A percentile compares a stretch with the other conserved stretches of the same genome.
These are phyloP conservation scores for Carassius gibelio DNA, from an alignment of 2,113 vertebrate species.

Conservation along the genomic window DNA sequence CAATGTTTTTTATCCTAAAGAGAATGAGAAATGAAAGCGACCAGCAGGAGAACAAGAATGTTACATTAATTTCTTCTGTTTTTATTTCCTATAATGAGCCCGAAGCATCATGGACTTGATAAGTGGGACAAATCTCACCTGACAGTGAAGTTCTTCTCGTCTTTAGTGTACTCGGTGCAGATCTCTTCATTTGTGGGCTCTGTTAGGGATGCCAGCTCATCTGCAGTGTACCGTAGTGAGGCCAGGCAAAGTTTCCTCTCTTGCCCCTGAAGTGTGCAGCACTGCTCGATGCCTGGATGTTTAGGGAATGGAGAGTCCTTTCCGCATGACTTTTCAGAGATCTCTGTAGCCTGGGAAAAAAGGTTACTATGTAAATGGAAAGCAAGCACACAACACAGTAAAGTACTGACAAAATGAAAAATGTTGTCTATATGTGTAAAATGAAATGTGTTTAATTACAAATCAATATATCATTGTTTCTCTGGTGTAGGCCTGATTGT, in stretches of 20 bases:
- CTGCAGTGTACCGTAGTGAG: conserved; percentile 66
- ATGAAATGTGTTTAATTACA: neutral
- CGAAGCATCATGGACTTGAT: neutral
- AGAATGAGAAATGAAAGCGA: neutral
- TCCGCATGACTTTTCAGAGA: conserved; percentile 72
- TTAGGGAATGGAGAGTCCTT: conserved; percentile 68
- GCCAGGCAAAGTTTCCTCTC: conserved; percentile 79
- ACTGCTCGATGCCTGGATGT: conserved; percentile 67
- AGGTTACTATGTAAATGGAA: neutral
- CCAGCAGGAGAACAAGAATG: neutral
- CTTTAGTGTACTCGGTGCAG: conserved; percentile 70
- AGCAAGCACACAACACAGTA: neutral
- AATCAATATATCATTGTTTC: neutral
- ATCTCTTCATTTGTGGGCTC: conserved; percentile 74
- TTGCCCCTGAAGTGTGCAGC: conserved; percentile 71
- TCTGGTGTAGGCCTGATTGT: neutral
- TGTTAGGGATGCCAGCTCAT: conserved; percentile 67
- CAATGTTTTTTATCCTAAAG: neutral
- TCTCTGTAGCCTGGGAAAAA: conserved; percentile 70
- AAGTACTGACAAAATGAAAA: neutral
- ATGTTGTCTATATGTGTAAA: neutral
- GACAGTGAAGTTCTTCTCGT: conserved; percentile 68
- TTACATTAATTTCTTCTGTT: neutral
- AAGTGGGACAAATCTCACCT: conserved; percentile 59
- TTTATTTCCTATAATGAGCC: neutral